phyloP scores from a whole-genome alignment of 2,888 invertebrate species.

The Xylota sylvarum region DNA sequence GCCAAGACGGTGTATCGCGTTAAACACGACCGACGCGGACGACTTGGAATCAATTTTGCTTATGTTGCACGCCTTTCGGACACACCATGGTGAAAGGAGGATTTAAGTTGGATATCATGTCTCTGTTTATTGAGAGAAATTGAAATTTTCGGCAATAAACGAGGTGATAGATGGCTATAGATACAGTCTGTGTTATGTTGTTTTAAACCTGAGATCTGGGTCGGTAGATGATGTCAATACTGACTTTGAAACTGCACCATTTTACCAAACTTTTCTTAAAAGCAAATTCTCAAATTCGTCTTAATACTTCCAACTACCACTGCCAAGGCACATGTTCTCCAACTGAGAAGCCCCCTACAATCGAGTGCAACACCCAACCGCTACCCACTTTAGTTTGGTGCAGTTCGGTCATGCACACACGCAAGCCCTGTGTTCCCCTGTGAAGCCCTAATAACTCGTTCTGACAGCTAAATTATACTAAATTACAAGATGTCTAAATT shows the following conservation, averaged over 20 bases:
- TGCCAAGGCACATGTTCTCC: not conserved
- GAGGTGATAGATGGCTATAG: too few species aligned
- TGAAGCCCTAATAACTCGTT: conserved; percentile 78
- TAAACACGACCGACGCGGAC: too few species aligned
- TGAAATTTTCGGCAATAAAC: too few species aligned
- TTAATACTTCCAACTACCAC: not conserved
- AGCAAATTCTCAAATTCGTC: too few species aligned
- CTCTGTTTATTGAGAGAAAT: too few species aligned
- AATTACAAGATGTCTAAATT: conserved; percentile 78
- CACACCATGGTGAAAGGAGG: not conserved
- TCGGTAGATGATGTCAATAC: too few species aligned
- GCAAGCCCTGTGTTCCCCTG: conserved; percentile 32
- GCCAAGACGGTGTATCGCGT: not conserved
- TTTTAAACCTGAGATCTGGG: too few species aligned
- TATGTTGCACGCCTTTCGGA: conserved; percentile 22
- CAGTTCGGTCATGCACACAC: not conserved
- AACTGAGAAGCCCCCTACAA: not conserved
- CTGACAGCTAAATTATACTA: conserved; percentile 79
- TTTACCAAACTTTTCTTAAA: too few species aligned
- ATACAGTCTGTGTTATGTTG: too few species aligned
- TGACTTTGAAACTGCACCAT: too few species aligned
- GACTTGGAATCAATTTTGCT: conserved; percentile 35
- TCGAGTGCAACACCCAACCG: not conserved
- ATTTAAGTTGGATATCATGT: too few species aligned
- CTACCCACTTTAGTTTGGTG: not conserved